These are phyloP conservation scores for Drosophila affinis DNA, from an alignment of 2,888 invertebrate genomes.

Conservation along the genomic window DNA sequence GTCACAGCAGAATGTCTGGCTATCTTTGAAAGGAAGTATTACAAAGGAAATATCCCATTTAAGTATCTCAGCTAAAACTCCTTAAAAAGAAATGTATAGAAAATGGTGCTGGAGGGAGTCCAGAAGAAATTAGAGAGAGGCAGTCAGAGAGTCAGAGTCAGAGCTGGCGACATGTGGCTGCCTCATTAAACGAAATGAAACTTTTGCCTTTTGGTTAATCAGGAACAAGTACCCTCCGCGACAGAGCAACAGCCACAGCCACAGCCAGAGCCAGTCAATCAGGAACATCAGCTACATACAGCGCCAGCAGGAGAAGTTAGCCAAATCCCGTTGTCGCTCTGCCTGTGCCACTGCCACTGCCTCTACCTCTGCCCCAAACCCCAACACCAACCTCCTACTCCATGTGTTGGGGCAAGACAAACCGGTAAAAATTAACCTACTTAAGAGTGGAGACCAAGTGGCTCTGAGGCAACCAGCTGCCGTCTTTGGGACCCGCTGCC, in stretches of 20 bases:
- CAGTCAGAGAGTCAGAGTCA: background rate
- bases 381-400: background rate
- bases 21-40: too few relatives aligned
- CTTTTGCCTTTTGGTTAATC: conserved; percentile 55
- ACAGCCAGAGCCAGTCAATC: conserved; percentile 59
- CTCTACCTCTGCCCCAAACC: background rate
- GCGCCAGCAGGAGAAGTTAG: conserved; percentile 41
- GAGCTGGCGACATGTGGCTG: conserved; percentile 55
- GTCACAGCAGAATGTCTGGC: too few relatives aligned
- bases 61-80: background rate
- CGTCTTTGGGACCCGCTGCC: conserved; percentile 30
- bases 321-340: conserved; percentile 58
- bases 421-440: conserved; percentile 81
- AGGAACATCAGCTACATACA: conserved; percentile 41
- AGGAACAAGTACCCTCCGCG: conserved; percentile 42
- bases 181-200: conserved; percentile 66
- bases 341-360: conserved; percentile 11
- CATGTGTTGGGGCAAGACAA: conserved; percentile 55
- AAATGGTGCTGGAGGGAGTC: background rate
- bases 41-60: too few relatives aligned
- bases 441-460: conserved; percentile 55
- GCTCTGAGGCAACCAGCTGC: conserved; percentile 52
- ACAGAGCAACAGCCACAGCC: conserved; percentile 21
- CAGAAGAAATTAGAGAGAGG: background rate
- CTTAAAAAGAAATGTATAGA: background rate